Evolutionary conservation across 2,888 invertebrate species (phyloP), one percentile per base, ranked within the genome.

Genomic region (Norana najaformis): DNA sequence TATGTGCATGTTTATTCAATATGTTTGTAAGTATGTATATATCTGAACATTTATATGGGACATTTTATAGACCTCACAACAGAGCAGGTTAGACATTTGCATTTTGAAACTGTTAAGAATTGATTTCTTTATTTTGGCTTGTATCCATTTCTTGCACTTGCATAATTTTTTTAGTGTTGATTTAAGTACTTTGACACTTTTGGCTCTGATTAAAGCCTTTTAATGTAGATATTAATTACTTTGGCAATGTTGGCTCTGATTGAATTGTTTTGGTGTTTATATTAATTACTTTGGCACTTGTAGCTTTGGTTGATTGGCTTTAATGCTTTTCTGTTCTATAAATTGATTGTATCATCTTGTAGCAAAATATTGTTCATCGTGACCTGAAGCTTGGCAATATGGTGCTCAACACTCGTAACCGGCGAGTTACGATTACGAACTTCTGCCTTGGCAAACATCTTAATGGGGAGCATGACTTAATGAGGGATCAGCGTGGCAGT

Each of bases 311-410:
- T 35, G 37, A 20, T 35, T 38, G n/a, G 20, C 34, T 88, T 88
- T 88, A 36, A 37, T 38, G n/a, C 88, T 89, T 82, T 5, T 34
- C 13, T n/a, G n/a, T 89, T 89, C 11, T 11, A 69, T 69, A 13
- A 69, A 30, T n/a, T 11, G 47, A 69, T 88, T 89, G 35, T 90
- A 53, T 88, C 88, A 82, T 92, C 92, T n/a, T 96, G 39, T 95
- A 97, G 96, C 96, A 96, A 94, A 97, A 97, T 94, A 96, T 97
- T 93, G 97, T 97, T 11, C 97, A 97, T 94, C 96, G 97, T 92
- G 97, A 97, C 94, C 94, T 97, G 91, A 97, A 97, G 94, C 95
- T 97, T 90, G 97, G 97, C 4, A 97, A 97, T 93, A 96, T 97
- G 94, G 96, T 97, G 89, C 94, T 97, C 91, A 96, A 97, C 95